Conservation (phyloP, 2,888 invertebrate genomes). For the Aspidapion aeneum region DNA sequence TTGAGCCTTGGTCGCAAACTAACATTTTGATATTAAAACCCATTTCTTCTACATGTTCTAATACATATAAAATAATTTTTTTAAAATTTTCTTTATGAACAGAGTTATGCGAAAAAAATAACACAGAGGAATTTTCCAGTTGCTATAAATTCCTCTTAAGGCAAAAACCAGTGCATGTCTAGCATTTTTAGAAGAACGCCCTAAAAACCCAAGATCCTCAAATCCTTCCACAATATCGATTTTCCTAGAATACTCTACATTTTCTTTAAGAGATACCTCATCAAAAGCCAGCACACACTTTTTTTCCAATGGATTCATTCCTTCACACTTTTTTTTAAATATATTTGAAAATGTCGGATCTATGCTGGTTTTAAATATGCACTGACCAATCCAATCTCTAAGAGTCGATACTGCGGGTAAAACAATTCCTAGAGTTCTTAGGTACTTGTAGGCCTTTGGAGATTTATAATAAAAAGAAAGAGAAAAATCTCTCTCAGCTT, state of each 20-base stretch:
- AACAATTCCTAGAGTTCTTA: not conserved
- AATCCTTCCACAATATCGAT: constrained; percentile 4
- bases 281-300: constrained; percentile 4
- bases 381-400: not conserved
- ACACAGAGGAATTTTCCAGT: constrained; percentile 2
- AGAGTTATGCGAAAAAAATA: constrained; percentile 5
- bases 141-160: not conserved
- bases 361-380: constrained; percentile 1
- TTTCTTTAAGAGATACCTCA: constrained; percentile 2
- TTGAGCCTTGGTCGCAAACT: not conserved
- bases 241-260: not conserved
- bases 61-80: not conserved
- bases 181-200: not conserved
- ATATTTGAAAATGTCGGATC: constrained; percentile 1
- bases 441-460: not conserved
- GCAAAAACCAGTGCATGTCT: constrained; percentile 4
- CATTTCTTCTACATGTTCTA: not conserved
- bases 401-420: not conserved
- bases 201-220: constrained; percentile 3
- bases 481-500: not conserved
- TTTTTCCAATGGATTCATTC: not conserved
- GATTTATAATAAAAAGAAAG: constrained; percentile 7
- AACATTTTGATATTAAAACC: not conserved
- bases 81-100: constrained; percentile 1
- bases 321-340: not conserved